phyloP scores from a whole-genome alignment of 2,888 invertebrate species.

The Lymantria monacha region DNA sequence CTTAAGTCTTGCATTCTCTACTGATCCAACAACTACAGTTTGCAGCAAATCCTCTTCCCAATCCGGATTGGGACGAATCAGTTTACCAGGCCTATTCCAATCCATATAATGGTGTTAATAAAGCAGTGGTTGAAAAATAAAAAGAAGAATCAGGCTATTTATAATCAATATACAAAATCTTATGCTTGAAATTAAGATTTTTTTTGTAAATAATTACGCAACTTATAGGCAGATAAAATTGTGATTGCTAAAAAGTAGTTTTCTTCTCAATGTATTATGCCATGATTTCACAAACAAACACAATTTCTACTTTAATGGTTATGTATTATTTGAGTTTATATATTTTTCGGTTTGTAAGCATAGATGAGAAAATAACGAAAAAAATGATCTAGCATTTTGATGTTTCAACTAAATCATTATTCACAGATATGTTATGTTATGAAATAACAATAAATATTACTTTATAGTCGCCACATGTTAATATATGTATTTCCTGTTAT shows the following conservation, averaged over 20 bases:
- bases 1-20: constrained; percentile 18
- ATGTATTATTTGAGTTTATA: constrained; percentile 2
- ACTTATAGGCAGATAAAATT: no score
- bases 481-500: no score
- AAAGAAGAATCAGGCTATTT: background rate
- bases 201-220: no score
- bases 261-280: no score
- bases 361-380: constrained; percentile 3
- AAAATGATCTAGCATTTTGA: constrained; percentile 5
- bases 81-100: constrained; percentile 11
- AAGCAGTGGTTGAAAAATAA: background rate
- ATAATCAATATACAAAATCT: no score
- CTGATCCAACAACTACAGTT: constrained; percentile 26
- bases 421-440: no score
- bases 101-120: constrained; percentile 2
- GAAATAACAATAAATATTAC: no score
- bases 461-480: no score
- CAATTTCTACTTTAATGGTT: no score
- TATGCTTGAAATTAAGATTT: no score
- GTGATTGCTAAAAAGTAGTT: no score
- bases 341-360: constrained; percentile 4
- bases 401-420: background rate
- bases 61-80: constrained; percentile 35
- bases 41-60: constrained; percentile 37
- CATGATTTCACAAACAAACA: no score